Conservation (phyloP, 1,140 invertebrate species). For the Delia radicum region DNA sequence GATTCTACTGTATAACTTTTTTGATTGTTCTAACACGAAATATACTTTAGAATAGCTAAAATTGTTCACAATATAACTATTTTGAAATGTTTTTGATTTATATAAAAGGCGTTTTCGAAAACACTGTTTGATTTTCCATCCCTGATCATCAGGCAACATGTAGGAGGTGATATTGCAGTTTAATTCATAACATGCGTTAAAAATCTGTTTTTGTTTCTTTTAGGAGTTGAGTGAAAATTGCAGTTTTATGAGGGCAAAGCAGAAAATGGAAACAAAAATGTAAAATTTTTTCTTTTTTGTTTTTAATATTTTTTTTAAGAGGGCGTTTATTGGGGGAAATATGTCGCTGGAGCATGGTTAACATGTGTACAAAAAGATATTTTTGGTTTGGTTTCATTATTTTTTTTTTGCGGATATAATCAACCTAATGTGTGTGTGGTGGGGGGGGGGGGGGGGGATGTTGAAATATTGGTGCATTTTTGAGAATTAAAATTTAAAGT, state of each 20-base stretch:
- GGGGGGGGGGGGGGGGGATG: too few relatives aligned
- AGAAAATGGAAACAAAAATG: not conserved
- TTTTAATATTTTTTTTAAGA: not conserved
- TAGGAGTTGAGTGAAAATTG: not conserved
- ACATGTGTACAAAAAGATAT: not conserved
- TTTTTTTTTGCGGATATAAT: not conserved
- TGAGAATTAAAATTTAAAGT: not conserved
- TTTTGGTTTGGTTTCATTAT: not conserved
- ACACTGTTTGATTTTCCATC: too few relatives aligned
- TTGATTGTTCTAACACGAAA: too few relatives aligned
- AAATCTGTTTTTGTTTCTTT: not conserved
- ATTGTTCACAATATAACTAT: too few relatives aligned
- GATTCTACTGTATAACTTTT: too few relatives aligned
- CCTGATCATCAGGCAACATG: too few relatives aligned
- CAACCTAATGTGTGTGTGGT: not conserved
- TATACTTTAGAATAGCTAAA: too few relatives aligned
- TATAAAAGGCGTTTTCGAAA: too few relatives aligned
- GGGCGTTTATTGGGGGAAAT: not conserved
- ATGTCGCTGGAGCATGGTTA: not conserved
- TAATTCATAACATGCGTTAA: conserved; percentile 1
- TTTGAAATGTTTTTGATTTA: too few relatives aligned
- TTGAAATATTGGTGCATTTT: not conserved
- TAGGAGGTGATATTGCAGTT: conserved; percentile 4
- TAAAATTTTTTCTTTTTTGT: not conserved
- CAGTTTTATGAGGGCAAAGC: not conserved